Evolutionary conservation across 2,113 vertebrate species (phyloP), one percentile per base, ranked within the genome.

Genomic region (Entomyzon cyanotis): DNA sequence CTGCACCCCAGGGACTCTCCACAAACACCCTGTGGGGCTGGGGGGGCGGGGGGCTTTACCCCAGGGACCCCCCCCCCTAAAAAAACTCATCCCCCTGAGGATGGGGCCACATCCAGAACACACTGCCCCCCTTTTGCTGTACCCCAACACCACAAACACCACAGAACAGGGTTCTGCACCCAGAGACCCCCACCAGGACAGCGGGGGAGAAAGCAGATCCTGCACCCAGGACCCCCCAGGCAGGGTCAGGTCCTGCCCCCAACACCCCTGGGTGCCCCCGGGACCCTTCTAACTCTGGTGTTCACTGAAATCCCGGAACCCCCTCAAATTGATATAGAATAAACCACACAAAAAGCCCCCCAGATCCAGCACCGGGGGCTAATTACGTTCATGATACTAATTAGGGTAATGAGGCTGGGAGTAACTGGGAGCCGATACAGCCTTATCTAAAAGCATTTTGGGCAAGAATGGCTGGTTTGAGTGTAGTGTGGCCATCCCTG

Each of bases 281-380:
- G 27, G 30, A 3, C 17, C 49, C 65, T 33, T n/a, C 71, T 75
- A 20, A 4, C 41, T n/a, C 35, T 15, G 28, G 22, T 8, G 2
- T 37, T 21, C 30, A 19, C 10, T 41, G 37, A 53, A 12, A 25
- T 2, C 11, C 10, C 35, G 37, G 53, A 12, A 25, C 2, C 11
- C 5, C 15, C 25, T 33, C 28, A 55, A 18, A 60, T 10, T 15
- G 41, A 22, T 5, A 3, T 47, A 67, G 27, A 49, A 49, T 12
- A n/a, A 94, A 64, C 25, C 60, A 49, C 7, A 0, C 3, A 5
- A 23, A 49, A 35, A 18, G 2, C 13, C 15, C 28, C 24, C 12
- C 25, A 27, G 39, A 35, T n/a, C 21, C 62, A 60, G 21, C n/a
- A 17, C 15, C 0, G 1, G 0, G 0, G 10, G 12, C 9, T 84